These are phyloP conservation scores for Ooceraea biroi DNA, from an alignment of 1,140 invertebrate genomes.

Conservation along the genomic window DNA sequence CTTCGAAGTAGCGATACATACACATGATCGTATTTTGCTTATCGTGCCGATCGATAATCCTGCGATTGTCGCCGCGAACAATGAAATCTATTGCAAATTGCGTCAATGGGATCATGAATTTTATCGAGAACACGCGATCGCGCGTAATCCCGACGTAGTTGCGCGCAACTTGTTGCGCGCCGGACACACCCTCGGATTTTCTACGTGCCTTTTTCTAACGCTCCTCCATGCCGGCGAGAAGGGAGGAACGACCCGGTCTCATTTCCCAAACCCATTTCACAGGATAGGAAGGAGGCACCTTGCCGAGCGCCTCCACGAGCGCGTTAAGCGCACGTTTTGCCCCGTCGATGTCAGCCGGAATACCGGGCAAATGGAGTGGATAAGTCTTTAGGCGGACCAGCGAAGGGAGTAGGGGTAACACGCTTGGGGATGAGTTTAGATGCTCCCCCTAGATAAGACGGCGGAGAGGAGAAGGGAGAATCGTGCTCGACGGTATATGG, in stretches of 20 bases:
- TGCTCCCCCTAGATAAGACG: conserved; percentile 65
- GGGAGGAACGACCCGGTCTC: conserved; percentile 18
- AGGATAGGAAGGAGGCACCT: background rate
- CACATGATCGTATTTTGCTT: conserved; percentile 72
- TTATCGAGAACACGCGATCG: conserved; percentile 50
- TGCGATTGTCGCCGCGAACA: conserved; percentile 64
- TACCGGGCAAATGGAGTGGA: conserved; percentile 66
- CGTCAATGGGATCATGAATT: conserved; percentile 19
- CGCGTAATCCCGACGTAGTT: conserved; percentile 41
- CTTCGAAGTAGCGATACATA: no score
- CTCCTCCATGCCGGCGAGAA: conserved; percentile 14
- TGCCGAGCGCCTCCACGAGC: background rate
- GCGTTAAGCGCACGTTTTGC: conserved; percentile 34
- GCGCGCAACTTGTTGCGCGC: conserved; percentile 64
- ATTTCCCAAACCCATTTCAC: background rate
- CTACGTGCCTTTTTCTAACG: conserved; percentile 30
- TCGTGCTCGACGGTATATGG: conserved; percentile 61
- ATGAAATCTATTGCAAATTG: conserved; percentile 21
- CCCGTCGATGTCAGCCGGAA: conserved; percentile 40
- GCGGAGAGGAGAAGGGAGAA: conserved; percentile 8
- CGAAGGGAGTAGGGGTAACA: conserved; percentile 56
- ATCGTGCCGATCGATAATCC: conserved; percentile 53
- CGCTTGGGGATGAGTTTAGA: conserved; percentile 66
- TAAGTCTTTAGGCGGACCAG: conserved; percentile 62
- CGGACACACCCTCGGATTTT: background rate